These are phyloP conservation scores for Dolichomitus sp. DNA, from an alignment of 2,888 invertebrate species.

Conservation along the genomic window DNA sequence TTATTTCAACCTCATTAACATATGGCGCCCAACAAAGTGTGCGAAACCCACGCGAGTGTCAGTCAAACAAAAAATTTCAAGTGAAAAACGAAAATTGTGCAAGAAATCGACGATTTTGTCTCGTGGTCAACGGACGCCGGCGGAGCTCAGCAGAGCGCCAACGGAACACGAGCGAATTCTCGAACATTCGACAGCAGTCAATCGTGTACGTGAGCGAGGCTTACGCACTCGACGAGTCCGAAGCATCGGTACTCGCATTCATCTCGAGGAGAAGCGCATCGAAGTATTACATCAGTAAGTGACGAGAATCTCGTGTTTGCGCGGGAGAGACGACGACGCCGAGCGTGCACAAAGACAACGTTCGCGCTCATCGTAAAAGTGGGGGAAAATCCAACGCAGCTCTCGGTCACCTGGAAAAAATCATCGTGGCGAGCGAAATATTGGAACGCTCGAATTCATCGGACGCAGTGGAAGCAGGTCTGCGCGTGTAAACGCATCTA, in stretches of 20 bases:
- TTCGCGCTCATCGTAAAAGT: no score
- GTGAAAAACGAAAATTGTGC: constrained; percentile 22
- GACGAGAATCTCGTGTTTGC: no score
- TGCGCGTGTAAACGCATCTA: not conserved
- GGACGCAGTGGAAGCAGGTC: not conserved
- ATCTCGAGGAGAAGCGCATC: no score
- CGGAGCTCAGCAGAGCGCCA: constrained; percentile 31
- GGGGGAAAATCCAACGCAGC: no score
- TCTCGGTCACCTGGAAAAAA: not conserved
- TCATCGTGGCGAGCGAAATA: constrained; percentile 3
- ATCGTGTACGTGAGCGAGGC: not conserved
- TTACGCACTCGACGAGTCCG: no score
- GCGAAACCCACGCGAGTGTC: constrained; percentile 34
- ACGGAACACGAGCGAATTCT: constrained; percentile 15
- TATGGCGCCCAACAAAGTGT: constrained; percentile 42
- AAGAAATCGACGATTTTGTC: constrained; percentile 20
- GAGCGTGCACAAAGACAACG: no score
- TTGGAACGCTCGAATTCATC: not conserved
- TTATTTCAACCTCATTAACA: constrained; percentile 7
- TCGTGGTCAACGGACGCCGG: constrained; percentile 40
- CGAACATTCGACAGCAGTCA: not conserved
- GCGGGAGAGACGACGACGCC: no score
- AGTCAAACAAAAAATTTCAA: constrained; percentile 3
- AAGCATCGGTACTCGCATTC: no score
- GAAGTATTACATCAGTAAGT: no score